Evolutionary conservation across 2,888 invertebrate genomes (phyloP), one percentile per base, ranked within the genome.

Genomic region (Dorcus hopei): DNA sequence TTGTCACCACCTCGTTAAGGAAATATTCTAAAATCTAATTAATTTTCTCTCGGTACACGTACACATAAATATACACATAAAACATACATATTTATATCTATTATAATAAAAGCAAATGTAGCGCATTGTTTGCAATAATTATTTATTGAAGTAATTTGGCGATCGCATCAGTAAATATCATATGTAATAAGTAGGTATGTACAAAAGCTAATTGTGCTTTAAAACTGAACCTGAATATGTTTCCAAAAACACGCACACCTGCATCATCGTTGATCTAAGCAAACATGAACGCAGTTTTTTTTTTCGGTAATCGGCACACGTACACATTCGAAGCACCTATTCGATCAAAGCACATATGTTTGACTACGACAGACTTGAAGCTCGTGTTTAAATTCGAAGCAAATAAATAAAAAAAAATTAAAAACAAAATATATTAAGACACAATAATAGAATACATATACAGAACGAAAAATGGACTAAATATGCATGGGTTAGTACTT

Each of bases 1-100:
- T 54, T 54, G 54, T 54, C 54, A 33, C 42, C 54, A 33, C 42
- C 54, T 49, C 49, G 49, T 38, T 54, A 54, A 33, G 26, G 26
- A 33, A 33, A 33, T 33, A 33, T 49, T 49, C 49, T 54, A 54
- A 48, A 8, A 38, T 49, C 54, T 54, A 54, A 42, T 49, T 11
- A 42, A 33, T 33, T 33, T 33, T 33, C 26, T 33, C 26, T 33
- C 26, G 26, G 26, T 33, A 33, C 38, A 41, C 14, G 26, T 54
- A 40, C n/a, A 41, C 38, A 54, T 38, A 47, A 14, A 7, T 47
- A 49, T 47, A 52, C 43, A 40, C 39, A 47, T 47, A 19, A 26
- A 16, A 39, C 39, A 33, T 26, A 26, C 5, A 26, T 5, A 26
- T 26, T 26, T 26, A 26, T 4, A 26, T 33, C 26, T 33, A 7